A percentile compares a stretch with the other conserved stretches of the same genome.
These are phyloP conservation scores for Panopea generosa DNA, from an alignment of 2,888 invertebrate species.

Conservation along the genomic window DNA sequence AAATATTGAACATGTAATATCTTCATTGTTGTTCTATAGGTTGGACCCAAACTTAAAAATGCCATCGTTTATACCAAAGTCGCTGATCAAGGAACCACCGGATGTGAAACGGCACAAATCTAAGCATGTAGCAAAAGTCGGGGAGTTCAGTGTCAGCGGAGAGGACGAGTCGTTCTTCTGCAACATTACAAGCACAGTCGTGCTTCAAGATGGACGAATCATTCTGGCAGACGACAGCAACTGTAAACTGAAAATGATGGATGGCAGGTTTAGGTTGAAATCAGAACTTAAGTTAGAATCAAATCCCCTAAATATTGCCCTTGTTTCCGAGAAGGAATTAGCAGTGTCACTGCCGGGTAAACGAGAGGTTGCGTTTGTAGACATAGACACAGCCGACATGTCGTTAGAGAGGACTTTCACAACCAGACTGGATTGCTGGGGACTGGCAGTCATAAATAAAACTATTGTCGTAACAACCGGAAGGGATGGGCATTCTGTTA, in stretches of 20 bases:
- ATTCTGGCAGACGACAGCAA: constrained; percentile 57
- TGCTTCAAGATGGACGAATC: constrained; percentile 46
- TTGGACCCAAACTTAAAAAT: constrained; percentile 5
- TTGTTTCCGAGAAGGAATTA: constrained; percentile 34
- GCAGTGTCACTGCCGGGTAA: constrained; percentile 48
- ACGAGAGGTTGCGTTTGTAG: constrained; percentile 43
- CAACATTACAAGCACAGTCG: constrained; percentile 52
- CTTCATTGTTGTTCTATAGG: too few species aligned
- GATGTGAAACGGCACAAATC: constrained; percentile 37
- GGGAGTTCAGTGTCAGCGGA: constrained; percentile 40
- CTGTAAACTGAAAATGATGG: constrained; percentile 53
- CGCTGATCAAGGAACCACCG: constrained; percentile 10
- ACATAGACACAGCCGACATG: constrained; percentile 20
- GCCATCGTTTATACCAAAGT: constrained; percentile 49
- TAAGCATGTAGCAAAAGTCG: constrained; percentile 46
- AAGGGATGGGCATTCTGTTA: constrained; percentile 54
- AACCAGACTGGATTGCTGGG: constrained; percentile 59
- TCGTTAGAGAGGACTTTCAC: constrained; percentile 21
- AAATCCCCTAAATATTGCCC: constrained; percentile 50
- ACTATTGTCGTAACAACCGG: constrained; percentile 43
- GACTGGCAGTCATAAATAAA: constrained; percentile 40
- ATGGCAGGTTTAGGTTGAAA: constrained; percentile 25
- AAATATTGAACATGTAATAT: too few species aligned
- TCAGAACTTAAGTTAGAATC: constrained; percentile 44
- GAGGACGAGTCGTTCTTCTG: constrained; percentile 49